phyloP scores from a whole-genome alignment of 1,140 invertebrate genomes.

The Globodera ellingtonae region DNA sequence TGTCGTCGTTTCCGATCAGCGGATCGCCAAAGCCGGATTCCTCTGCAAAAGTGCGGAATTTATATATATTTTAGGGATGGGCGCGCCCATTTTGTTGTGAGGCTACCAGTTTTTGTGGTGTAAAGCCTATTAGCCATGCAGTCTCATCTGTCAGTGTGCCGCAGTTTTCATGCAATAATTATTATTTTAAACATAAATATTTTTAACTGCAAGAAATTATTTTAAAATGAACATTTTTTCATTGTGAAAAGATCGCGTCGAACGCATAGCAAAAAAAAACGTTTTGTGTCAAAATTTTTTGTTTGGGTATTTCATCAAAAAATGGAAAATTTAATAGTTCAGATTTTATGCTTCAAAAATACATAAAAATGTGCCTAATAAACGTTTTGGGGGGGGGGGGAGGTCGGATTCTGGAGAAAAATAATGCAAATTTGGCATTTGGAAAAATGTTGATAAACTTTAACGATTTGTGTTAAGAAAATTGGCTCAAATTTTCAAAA shows the following conservation, averaged over 20 bases:
- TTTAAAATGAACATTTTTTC: background rate
- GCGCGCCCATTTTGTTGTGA: background rate
- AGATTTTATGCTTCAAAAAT: too few relatives aligned
- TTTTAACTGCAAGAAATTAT: background rate
- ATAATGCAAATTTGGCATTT: too few relatives aligned
- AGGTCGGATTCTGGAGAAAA: too few relatives aligned
- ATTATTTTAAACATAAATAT: background rate
- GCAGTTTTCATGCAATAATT: background rate
- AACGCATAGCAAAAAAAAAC: too few relatives aligned
- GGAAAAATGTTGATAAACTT: too few relatives aligned
- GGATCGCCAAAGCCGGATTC: constrained; percentile 59
- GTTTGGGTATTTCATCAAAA: too few relatives aligned
- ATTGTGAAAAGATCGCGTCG: background rate
- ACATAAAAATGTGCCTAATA: too few relatives aligned
- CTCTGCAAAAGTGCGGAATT: constrained; percentile 37
- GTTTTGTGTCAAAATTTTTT: too few relatives aligned
- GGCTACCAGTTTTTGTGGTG: constrained; percentile 29
- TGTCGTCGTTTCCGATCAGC: constrained; percentile 44
- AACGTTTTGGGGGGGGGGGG: too few relatives aligned
- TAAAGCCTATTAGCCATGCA: constrained; percentile 24
- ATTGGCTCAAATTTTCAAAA: too few relatives aligned
- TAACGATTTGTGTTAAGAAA: too few relatives aligned
- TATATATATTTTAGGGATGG: background rate
- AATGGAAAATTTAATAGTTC: too few relatives aligned
- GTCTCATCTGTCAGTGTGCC: constrained; percentile 3